Evolutionary conservation across 2,113 vertebrate species (phyloP).

Genomic region (Embiotoca jacksoni): DNA sequence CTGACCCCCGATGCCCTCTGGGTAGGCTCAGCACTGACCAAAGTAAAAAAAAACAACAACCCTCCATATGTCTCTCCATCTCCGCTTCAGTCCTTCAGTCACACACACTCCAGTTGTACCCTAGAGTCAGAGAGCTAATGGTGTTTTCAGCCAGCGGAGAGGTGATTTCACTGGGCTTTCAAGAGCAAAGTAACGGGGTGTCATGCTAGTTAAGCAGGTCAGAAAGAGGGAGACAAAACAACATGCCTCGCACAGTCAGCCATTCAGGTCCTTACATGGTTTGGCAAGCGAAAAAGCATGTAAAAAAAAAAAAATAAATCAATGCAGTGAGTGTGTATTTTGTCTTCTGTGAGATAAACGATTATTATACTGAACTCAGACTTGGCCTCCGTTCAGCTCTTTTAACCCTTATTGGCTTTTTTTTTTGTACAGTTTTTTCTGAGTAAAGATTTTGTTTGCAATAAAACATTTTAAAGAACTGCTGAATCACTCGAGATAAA

Average conservation of each 20-base stretch:
- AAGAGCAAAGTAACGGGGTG: slow-evolving; percentile 55
- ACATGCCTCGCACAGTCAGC: slow-evolving; percentile 41
- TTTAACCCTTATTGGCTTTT: not conserved
- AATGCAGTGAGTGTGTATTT: slow-evolving; percentile 7
- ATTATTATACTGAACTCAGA: slow-evolving; percentile 22
- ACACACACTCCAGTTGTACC: slow-evolving; percentile 69
- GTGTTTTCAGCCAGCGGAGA: slow-evolving; percentile 70
- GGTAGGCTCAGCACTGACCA: slow-evolving; percentile 82
- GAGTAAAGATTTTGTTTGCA: not conserved
- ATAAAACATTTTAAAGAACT: not conserved
- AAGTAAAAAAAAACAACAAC: slow-evolving; percentile 62
- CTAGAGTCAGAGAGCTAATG: slow-evolving; percentile 70
- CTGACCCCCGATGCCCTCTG: slow-evolving; percentile 79
- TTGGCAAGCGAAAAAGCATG: slow-evolving; percentile 21
- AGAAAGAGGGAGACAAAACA: slow-evolving; percentile 43
- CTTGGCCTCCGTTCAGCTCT: not conserved
- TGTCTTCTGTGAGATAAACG: slow-evolving; percentile 16
- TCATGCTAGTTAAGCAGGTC: slow-evolving; percentile 76
- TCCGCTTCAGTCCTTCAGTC: slow-evolving; percentile 72
- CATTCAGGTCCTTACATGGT: slow-evolving; percentile 36
- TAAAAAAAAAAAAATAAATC: slow-evolving; percentile 11
- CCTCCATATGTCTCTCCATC: slow-evolving; percentile 82
- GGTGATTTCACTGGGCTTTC: slow-evolving; percentile 68
- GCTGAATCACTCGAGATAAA: slow-evolving; percentile 15
- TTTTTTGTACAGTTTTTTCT: not conserved